Conservation (phyloP, 2,888 invertebrate species). For the Ochlodes sylvanus region DNA sequence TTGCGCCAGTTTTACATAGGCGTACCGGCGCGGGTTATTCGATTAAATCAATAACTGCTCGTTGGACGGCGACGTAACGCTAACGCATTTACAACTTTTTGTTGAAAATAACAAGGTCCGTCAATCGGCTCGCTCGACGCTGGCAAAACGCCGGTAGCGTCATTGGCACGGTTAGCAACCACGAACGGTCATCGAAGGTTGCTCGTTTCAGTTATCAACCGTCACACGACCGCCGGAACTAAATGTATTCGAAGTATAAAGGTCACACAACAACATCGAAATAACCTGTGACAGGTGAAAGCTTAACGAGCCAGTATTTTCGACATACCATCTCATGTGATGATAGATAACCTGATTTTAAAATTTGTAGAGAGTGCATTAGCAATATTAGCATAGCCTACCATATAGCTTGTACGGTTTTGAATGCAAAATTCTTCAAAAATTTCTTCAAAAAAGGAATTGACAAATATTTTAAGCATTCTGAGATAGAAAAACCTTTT, state of each 20-base stretch:
- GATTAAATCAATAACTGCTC: not conserved
- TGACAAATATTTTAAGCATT: no score
- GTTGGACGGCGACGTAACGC: conserved; percentile 3
- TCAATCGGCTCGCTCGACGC: conserved; percentile 32
- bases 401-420: not conserved
- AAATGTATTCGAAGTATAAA: conserved; percentile 24
- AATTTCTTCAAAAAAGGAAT: no score
- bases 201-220: conserved; percentile 9
- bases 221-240: conserved; percentile 18
- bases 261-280: conserved; percentile 25
- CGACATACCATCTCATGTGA: no score
- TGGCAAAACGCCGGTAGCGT: conserved; percentile 39
- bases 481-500: no score
- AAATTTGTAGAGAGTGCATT: no score
- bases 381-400: no score
- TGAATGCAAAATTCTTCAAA: conserved; percentile 6
- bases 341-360: no score
- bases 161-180: conserved; percentile 23
- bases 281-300: conserved; percentile 27
- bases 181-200: conserved; percentile 23
- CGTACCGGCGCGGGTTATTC: conserved; percentile 38
- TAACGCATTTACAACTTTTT: conserved; percentile 15
- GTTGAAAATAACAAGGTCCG: conserved; percentile 36
- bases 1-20: conserved; percentile 1
- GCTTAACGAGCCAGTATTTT: conserved; percentile 27